Percentiles rank a stretch among this genome's conserved stretches.
phyloP scores from a whole-genome alignment of 2,113 vertebrate species.

The Rhombomys opimus region DNA sequence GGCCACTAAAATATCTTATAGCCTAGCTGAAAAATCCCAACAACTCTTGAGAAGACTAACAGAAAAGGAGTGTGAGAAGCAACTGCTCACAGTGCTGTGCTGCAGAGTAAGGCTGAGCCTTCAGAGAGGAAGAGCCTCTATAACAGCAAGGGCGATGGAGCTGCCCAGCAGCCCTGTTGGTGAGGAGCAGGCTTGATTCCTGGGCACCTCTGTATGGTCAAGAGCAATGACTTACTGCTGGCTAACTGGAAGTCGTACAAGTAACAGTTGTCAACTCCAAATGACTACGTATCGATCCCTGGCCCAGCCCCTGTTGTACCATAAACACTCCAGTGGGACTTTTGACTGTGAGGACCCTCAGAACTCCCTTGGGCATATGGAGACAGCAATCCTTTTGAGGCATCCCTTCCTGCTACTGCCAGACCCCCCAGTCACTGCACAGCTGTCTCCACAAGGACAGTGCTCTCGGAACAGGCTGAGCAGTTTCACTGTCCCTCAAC shows the following conservation, averaged over 20 bases:
- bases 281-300: fast-evolving
- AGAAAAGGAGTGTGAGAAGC: neutral
- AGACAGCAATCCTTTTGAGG: neutral
- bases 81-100: neutral
- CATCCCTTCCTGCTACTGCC: neutral
- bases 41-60: neutral
- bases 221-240: neutral
- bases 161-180: neutral
- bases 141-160: neutral
- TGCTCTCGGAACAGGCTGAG: neutral
- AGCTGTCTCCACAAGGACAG: neutral
- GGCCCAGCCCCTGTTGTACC: neutral
- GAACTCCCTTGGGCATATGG: neutral
- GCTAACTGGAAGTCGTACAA: neutral
- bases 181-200: neutral
- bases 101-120: neutral
- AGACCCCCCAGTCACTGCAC: neutral
- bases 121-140: neutral
- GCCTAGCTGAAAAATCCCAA: neutral
- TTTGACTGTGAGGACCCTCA: fast-evolving
- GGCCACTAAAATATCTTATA: neutral
- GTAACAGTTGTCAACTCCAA: neutral
- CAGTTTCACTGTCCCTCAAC: neutral
- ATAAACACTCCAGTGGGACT: neutral
- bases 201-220: neutral